Conservation (phyloP, 2,113 vertebrate species). For the Scomber colias region DNA sequence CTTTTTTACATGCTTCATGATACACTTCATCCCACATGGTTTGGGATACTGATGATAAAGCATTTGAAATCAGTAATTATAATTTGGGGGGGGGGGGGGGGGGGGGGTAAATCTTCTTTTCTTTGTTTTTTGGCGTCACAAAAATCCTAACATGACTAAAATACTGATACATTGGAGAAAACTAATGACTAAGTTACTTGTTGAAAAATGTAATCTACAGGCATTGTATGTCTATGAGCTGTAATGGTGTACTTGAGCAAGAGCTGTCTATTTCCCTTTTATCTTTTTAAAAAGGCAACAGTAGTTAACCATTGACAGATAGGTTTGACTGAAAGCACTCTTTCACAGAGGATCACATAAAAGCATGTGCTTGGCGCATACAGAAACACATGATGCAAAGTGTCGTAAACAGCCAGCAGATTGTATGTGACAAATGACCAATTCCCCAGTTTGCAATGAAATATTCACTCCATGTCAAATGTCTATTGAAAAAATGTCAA, state of each 20-base stretch:
- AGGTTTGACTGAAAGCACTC: not conserved
- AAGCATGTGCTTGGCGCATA: not conserved
- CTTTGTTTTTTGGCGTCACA: not conserved
- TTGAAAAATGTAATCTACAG: not conserved
- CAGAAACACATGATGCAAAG: not conserved
- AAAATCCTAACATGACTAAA: not conserved
- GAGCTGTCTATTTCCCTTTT: not conserved
- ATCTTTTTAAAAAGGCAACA: not conserved
- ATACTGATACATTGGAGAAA: not conserved
- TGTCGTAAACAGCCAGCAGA: not conserved
- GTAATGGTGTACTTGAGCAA: not conserved
- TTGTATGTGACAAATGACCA: not conserved
- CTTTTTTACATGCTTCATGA: conserved; percentile 1
- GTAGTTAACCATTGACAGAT: not conserved
- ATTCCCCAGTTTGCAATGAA: not conserved
- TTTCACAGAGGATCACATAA: not conserved
- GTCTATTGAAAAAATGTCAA: not conserved
- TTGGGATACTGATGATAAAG: conserved; percentile 17
- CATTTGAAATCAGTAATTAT: not conserved
- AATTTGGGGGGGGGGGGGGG: not conserved
- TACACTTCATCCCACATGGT: not conserved
- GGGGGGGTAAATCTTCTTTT: not conserved
- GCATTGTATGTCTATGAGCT: not conserved
- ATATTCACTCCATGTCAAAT: not conserved
- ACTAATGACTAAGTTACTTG: not conserved